These are phyloP conservation scores for Chaetops frenatus DNA, from an alignment of 2,113 vertebrate species.

Conservation along the genomic window DNA sequence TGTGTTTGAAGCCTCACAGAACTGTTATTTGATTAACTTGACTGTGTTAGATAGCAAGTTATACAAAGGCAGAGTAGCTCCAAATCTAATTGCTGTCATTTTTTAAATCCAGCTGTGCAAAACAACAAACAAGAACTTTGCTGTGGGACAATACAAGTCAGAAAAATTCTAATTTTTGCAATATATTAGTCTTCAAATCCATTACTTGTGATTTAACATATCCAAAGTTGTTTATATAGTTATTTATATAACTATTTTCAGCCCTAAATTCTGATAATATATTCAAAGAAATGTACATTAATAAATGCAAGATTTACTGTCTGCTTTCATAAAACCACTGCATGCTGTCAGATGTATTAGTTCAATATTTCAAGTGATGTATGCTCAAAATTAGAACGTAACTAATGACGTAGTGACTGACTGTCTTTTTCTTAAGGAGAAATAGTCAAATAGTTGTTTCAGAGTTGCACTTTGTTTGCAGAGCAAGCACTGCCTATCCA, in stretches of 20 bases:
- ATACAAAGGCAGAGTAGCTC: background rate
- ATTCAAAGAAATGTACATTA: conserved; percentile 11
- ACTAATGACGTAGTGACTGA: background rate
- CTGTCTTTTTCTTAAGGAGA: background rate
- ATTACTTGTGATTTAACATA: background rate
- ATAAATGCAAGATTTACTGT: conserved; percentile 12
- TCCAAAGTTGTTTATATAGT: background rate
- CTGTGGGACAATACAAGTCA: conserved; percentile 6
- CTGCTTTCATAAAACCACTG: conserved; percentile 12
- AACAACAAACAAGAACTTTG: conserved; percentile 13
- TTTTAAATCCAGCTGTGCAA: conserved; percentile 2
- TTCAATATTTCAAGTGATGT: background rate
- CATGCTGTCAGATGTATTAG: conserved; percentile 1
- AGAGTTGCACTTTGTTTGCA: conserved; percentile 37
- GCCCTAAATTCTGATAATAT: background rate
- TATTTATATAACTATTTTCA: conserved; percentile 20
- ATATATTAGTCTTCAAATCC: background rate
- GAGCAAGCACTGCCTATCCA: background rate
- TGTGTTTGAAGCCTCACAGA: conserved; percentile 13
- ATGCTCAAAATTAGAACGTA: conserved; percentile 26
- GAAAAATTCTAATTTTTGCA: conserved; percentile 2
- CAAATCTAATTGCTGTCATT: background rate
- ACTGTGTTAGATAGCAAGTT: background rate
- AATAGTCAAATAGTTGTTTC: background rate
- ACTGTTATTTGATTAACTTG: conserved; percentile 7